Evolutionary conservation across 2,113 vertebrate genomes (phyloP).

Genomic region (Chloropsis hardwickii): DNA sequence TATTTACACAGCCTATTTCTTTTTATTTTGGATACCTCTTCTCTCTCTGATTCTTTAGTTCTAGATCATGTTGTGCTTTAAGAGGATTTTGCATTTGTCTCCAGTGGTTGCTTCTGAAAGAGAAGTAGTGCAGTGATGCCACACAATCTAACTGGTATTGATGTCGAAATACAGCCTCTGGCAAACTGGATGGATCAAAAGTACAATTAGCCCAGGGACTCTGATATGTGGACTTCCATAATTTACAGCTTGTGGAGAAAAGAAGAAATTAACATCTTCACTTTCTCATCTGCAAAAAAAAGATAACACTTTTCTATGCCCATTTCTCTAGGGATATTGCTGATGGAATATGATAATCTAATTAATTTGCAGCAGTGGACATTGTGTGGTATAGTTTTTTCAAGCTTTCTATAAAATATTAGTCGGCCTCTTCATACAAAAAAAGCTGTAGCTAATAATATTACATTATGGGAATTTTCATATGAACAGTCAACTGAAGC

Average conservation of each 20-base stretch:
- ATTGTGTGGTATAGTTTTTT: not conserved
- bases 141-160: not conserved
- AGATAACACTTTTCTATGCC: not conserved
- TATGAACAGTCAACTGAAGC: not conserved
- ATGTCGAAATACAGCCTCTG: not conserved
- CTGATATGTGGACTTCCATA: not conserved
- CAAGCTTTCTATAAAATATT: not conserved
- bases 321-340: not conserved
- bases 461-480: not conserved
- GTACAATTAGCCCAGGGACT: conserved; percentile 1
- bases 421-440: not conserved
- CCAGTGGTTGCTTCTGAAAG: not conserved
- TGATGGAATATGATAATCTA: not conserved
- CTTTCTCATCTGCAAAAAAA: not conserved
- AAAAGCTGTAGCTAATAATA: not conserved
- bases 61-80: not conserved
- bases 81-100: not conserved
- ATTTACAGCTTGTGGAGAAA: conserved; percentile 1
- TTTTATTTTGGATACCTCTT: not conserved
- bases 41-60: not conserved
- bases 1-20: not conserved
- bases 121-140: not conserved
- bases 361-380: not conserved
- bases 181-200: conserved; percentile 10
- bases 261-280: not conserved